Conservation (phyloP, 2,797 vertebrate species). For the Eulemur mongoz region DNA sequence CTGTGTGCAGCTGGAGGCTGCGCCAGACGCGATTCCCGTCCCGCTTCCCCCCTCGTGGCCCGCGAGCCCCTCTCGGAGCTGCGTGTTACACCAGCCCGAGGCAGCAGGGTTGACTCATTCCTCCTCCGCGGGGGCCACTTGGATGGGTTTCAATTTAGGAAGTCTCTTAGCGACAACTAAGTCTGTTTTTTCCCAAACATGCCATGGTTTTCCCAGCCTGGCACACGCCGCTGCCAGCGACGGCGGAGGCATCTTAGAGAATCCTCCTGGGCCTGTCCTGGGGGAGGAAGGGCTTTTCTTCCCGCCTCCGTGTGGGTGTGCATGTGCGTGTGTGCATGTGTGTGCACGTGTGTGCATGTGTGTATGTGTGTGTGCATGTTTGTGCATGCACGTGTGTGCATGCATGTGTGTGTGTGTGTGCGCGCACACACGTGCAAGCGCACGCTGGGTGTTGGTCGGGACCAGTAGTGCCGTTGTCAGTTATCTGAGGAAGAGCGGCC, state of each 20-base stretch:
- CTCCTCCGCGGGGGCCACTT: background rate
- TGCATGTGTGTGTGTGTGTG: too few relatives aligned
- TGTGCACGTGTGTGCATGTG: too few relatives aligned
- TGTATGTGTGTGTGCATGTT: too few relatives aligned
- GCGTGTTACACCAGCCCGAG: background rate
- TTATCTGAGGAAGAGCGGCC: too few relatives aligned
- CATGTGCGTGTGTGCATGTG: too few relatives aligned
- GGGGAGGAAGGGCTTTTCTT: background rate
- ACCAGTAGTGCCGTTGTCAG: accelerated
- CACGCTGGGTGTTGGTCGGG: background rate
- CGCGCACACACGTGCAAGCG: too few relatives aligned
- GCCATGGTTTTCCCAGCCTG: background rate
- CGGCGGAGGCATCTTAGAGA: background rate
- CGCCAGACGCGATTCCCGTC: accelerated
- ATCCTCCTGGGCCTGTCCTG: background rate
- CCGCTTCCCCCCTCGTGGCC: background rate
- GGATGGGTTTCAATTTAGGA: background rate
- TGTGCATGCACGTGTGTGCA: too few relatives aligned
- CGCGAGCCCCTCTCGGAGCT: background rate
- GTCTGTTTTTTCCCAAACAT: background rate
- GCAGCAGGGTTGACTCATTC: background rate
- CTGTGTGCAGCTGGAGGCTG: accelerated
- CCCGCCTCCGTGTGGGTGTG: background rate
- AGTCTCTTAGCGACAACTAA: background rate
- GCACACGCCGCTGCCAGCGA: too few relatives aligned